Conservation (phyloP, 1,140 invertebrate species). For the Bombus terrestris region DNA sequence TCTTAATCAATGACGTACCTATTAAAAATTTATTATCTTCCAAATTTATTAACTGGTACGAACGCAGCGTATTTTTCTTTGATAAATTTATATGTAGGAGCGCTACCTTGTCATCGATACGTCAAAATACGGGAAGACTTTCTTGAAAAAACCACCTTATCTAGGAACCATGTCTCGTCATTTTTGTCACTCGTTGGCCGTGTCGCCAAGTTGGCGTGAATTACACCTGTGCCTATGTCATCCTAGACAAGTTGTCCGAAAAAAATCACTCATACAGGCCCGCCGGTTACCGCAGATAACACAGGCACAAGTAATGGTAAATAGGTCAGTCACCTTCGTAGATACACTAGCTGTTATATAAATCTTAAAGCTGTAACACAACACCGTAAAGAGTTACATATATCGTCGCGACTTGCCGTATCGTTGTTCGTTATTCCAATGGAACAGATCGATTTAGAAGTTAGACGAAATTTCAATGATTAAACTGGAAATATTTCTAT, state of each 20-base stretch:
- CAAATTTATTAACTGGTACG: not conserved
- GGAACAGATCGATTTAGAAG: too few relatives aligned
- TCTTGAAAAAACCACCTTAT: not conserved
- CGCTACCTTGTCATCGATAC: too few relatives aligned
- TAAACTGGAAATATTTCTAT: not conserved
- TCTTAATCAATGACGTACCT: too few relatives aligned
- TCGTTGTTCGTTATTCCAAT: not conserved
- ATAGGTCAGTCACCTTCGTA: slow-evolving; percentile 58
- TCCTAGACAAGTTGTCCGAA: slow-evolving; percentile 43
- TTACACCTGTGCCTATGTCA: slow-evolving; percentile 43
- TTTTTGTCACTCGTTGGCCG: not conserved
- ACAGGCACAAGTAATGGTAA: slow-evolving; percentile 49
- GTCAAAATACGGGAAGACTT: too few relatives aligned
- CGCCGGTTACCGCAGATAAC: slow-evolving; percentile 51
- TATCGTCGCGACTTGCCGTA: slow-evolving; percentile 13
- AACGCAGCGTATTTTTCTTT: not conserved
- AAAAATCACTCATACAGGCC: slow-evolving; percentile 27
- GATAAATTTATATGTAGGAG: not conserved
- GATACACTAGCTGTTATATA: slow-evolving; percentile 53
- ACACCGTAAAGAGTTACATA: slow-evolving; percentile 32
- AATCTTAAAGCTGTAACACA: slow-evolving; percentile 48
- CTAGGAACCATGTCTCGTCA: not conserved
- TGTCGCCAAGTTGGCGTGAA: slow-evolving; percentile 17
- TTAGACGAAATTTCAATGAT: not conserved
- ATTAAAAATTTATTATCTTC: not conserved